Conservation (phyloP, 2,888 invertebrate genomes). For the Patella ulyssiponensis region DNA sequence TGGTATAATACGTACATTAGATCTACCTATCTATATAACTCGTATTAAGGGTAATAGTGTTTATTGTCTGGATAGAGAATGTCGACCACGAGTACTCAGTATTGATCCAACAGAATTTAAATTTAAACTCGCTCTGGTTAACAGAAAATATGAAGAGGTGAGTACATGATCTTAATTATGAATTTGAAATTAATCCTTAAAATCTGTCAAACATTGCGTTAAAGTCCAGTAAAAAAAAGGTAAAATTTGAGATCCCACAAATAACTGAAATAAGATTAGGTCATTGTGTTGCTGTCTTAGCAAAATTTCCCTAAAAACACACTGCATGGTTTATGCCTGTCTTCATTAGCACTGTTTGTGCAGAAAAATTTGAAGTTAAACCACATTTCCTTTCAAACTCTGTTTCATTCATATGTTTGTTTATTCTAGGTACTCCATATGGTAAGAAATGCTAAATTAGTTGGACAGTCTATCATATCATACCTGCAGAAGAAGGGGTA, state of each 20-base stretch:
- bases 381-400: neutral
- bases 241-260: no score
- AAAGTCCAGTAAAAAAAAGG: no score
- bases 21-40: slow-evolving; percentile 96
- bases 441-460: slow-evolving; percentile 95
- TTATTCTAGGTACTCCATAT: slow-evolving; percentile 79
- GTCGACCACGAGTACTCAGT: slow-evolving; percentile 88
- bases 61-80: slow-evolving; percentile 94
- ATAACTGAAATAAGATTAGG: no score
- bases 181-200: no score
- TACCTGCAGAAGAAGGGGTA: slow-evolving; percentile 99
- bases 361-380: no score
- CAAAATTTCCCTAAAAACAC: no score
- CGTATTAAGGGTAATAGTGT: slow-evolving; percentile 88
- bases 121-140: slow-evolving; percentile 96
- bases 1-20: slow-evolving; percentile 97
- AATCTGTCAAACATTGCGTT: no score
- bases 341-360: no score
- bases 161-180: neutral
- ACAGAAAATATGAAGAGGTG: slow-evolving; percentile 77
- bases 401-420: neutral
- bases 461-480: slow-evolving; percentile 98
- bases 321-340: no score
- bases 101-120: slow-evolving; percentile 98
- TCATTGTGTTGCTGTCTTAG: no score